phyloP scores from a whole-genome alignment of 2,113 vertebrate species.

The Epinephelus moara region DNA sequence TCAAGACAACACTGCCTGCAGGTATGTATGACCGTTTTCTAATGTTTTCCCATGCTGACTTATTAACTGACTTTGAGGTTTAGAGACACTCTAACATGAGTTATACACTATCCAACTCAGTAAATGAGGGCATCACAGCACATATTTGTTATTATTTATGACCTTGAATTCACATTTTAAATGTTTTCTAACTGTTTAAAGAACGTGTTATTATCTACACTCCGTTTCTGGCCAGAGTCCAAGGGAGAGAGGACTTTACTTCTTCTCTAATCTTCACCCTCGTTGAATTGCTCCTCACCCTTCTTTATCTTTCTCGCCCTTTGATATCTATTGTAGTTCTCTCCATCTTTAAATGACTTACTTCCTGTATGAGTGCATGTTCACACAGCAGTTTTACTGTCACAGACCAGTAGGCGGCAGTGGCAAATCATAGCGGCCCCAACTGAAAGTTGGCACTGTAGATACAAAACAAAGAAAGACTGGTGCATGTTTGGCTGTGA shows the following conservation, averaged over 20 bases:
- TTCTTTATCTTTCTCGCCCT: constrained; percentile 67
- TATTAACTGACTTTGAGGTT: constrained; percentile 18
- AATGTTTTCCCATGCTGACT: constrained; percentile 43
- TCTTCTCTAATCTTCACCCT: constrained; percentile 46
- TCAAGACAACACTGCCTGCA: constrained; percentile 51
- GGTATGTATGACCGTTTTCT: constrained; percentile 47
- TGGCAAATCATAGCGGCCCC: background rate
- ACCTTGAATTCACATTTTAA: background rate
- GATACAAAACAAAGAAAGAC: background rate
- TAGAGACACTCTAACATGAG: background rate
- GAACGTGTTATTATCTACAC: constrained; percentile 32
- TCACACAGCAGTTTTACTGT: background rate
- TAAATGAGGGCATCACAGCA: background rate
- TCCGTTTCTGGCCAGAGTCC: constrained; percentile 66
- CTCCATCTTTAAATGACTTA: constrained; percentile 1
- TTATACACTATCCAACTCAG: background rate
- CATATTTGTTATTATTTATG: background rate
- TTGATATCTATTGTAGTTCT: constrained; percentile 46
- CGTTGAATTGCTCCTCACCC: background rate
- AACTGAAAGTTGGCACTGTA: background rate
- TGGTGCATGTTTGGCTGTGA: background rate
- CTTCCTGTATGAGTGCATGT: background rate
- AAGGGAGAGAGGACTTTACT: constrained; percentile 55
- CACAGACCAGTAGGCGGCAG: background rate
- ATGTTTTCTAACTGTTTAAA: constrained; percentile 1